A percentile compares a stretch with the other conserved stretches of the same genome.
Evolutionary conservation across 92 coral and sea anemone genomes (phyloP).

Genomic region (Epizoanthus fatuus): DNA sequence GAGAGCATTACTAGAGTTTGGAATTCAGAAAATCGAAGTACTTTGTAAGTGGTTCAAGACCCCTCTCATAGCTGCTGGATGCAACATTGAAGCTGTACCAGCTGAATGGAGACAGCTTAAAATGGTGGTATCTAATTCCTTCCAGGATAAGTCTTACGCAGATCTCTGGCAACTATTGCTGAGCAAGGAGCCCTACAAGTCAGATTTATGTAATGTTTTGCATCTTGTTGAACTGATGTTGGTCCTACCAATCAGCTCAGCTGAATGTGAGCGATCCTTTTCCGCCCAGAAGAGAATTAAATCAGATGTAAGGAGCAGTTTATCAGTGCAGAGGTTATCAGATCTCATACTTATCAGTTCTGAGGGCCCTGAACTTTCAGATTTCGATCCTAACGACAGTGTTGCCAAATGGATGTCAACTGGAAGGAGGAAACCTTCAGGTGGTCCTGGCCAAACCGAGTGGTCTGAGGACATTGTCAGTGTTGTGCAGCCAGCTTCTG

Average conservation of each 20-base stretch:
- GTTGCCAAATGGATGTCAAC: too few species aligned
- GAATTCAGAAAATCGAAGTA: background rate
- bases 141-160: background rate
- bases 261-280: slow-evolving; percentile 8
- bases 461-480: too few species aligned
- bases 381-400: too few species aligned
- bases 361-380: slow-evolving; percentile 21
- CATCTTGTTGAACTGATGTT: slow-evolving; percentile 7
- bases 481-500: too few species aligned
- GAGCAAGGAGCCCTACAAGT: slow-evolving; percentile 20
- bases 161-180: background rate
- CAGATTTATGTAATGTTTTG: slow-evolving; percentile 9
- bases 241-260: slow-evolving; percentile 17
- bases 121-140: background rate
- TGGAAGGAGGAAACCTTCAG: too few species aligned
- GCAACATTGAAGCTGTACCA: slow-evolving; percentile 15
- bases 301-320: background rate
- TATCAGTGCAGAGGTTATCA: slow-evolving; percentile 15
- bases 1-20: slow-evolving; percentile 9
- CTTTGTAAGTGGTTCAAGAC: slow-evolving; percentile 6
- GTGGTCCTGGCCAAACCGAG: too few species aligned
- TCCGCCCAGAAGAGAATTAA: slow-evolving; percentile 26
- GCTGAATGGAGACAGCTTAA: slow-evolving; percentile 16
- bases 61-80: slow-evolving; percentile 20
- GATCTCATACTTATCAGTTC: slow-evolving; percentile 1